Evolutionary conservation across 2,797 vertebrate species (phyloP), one percentile per base, ranked within the genome.

Genomic region (Cygnus olor): DNA sequence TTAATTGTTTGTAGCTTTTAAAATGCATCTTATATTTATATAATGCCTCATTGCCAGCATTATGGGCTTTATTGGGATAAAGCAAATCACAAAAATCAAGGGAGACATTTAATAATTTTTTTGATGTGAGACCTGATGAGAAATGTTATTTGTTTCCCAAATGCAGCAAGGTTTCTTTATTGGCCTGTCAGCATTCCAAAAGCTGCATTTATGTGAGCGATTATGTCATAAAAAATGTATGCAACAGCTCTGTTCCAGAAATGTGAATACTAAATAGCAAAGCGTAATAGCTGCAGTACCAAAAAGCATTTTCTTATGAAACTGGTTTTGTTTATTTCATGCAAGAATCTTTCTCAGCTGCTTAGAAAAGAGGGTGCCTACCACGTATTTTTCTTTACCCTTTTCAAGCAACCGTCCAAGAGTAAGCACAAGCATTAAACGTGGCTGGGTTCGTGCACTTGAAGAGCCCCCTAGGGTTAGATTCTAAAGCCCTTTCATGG

Each of bases 191-290:
- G 73, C 93, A 93, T 92, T 97, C 89, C 90, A 93, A 94, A 92
- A 95, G 40, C 89, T 96, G 72, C 95, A 96, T 97, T 97, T 97
- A 96, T 94, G 90, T 92, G 95, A 97, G 81, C 97, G 96, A 96
- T 93, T 95, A 81, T 97, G 92, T 97, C 95, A 98, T 97, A 76
- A 97, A 98, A 98, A 96, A 97, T 96, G 93, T 79, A 97, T 96
- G 93, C 95, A 97, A 93, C 83, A 92, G 69, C 72, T 95, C 73
- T 89, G 44, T 83, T 87, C 89, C 51, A 96, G 88, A 97, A 96
- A 84, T 70, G 61, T 76, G 80, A 97, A 93, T 96, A 95, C 30
- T 89, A 93, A 95, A 88, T 65, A 94, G 63, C 58, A 21, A 63
- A 94, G 34, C 40, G 77, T 68, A 93, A 88, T 49, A 82, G 77